Evolutionary conservation across 1,140 invertebrate genomes (phyloP), one percentile per base, ranked within the genome.

Genomic region (Antheraea mylitta): DNA sequence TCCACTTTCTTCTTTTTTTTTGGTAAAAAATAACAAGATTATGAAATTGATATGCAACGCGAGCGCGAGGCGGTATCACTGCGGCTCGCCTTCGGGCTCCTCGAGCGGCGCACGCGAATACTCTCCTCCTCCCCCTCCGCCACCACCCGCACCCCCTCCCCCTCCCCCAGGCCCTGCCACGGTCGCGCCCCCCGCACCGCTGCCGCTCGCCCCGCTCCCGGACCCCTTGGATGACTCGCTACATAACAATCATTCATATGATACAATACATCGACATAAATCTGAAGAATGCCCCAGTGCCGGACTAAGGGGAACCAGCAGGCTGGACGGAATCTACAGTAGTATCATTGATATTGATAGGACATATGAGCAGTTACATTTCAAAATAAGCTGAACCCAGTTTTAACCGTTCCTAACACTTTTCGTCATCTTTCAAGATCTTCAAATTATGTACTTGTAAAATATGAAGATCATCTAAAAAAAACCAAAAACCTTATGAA

Each of bases 1-100:
- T 42, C 11, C 11, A 42, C 38, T 42, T 42, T 11, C 11, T 79
- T 79, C 70, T 78, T 73, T 84, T 83, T 89, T 85, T 87, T 89
- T 87, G 84, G 87, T 84, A 84, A 82, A 86, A 82, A 84, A 86
- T 77, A 84, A 86, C 82, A 85, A 83, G 83, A 83, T 81, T 82
- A 80, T 80, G 83, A 81, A 81, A 80, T 81, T 86, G 81, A 86
- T 83, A 83, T 83, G 82, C 81, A 81, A 82, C 70, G 58, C 73
- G 69, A 67, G 67, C 71, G 64, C n/a, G 74, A 64, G 67, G 66
- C 58, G 16, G 62, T 77, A 80, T 82, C 84, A 84, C 79, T 80
- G 84, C 76, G 81, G 77, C 61, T 80, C 83, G 72, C 74, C 82
- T 53, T 76, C 82, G 58, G 70, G 75, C 63, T 71, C 77, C 59